Evolutionary conservation across 2,113 vertebrate species (phyloP), one percentile per base, ranked within the genome.

Genomic region (Hystrix cristata): DNA sequence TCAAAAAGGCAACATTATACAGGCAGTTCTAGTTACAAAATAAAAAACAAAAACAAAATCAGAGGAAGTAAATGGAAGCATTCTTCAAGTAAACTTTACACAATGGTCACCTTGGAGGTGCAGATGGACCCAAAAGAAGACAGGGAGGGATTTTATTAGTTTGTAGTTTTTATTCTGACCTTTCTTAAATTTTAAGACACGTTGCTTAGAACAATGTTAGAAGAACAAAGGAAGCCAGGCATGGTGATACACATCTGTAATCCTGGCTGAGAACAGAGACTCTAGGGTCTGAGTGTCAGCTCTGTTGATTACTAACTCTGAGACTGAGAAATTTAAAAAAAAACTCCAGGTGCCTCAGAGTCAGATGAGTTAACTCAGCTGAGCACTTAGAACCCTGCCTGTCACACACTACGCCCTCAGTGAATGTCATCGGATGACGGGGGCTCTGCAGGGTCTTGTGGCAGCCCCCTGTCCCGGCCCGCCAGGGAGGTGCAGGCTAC

Each of bases 141-240:
- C 6, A 19, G 10, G 27, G 16, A 38, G 6, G 72, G n/a, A 31
- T 55, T 19, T 48, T 69, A 25, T 27, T 82, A 46, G 51, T 38
- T 81, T 69, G 65, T 51, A n/a, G 29, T 65, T 65, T 65, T n/a
- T 55, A 57, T 59, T 91, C 43, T 62, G 62, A 79, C 60, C 43
- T 29, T 88, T 87, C 53, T 48, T 89, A 51, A 34, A 91, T 87
- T 71, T 94, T 67, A 95, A 51, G 55, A 80, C n/a, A 55, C 62
- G 60, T 31, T 89, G 6, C 48, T 43, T 76, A 60, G 38, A 87
- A 79, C 38, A 38, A 16, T 13, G 67, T 81, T 4, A 62, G 38
- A 71, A 60, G 57, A 60, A 27, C 16, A 34, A 62, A 72, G 21
- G 8, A 57, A 19, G 38, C 38, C 38, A 38, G 38, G 38, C 38